A percentile compares a stretch with the other conserved stretches of the same genome.
These are phyloP conservation scores for Columba guinea DNA, from an alignment of 2,797 vertebrate genomes.

Conservation along the genomic window DNA sequence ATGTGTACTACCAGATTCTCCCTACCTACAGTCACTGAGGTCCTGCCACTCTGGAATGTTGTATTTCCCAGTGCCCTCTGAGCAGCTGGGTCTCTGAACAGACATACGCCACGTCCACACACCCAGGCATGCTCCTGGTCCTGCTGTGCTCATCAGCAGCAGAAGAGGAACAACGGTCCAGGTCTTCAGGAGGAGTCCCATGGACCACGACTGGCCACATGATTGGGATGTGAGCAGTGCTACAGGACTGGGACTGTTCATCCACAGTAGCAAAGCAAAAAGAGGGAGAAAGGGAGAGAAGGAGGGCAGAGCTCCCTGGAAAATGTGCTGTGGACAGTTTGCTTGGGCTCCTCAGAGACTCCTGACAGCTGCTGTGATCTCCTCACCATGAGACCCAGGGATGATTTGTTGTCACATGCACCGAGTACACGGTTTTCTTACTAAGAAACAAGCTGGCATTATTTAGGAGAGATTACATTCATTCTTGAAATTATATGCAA, in stretches of 20 bases:
- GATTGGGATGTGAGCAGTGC: rapidly evolving
- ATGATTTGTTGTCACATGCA: background rate
- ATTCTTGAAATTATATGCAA: constrained; percentile 4
- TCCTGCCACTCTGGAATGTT: background rate
- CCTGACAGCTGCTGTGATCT: background rate
- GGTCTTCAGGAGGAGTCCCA: background rate
- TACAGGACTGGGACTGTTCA: background rate
- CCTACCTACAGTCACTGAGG: background rate
- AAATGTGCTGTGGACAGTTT: background rate
- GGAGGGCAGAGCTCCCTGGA: background rate
- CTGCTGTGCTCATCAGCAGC: background rate
- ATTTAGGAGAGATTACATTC: background rate
- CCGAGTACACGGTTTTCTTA: background rate
- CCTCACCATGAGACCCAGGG: background rate
- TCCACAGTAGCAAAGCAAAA: background rate
- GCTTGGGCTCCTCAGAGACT: background rate
- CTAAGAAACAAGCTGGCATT: background rate
- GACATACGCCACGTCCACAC: background rate
- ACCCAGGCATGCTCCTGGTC: background rate
- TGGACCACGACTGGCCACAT: background rate
- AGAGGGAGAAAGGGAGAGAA: background rate
- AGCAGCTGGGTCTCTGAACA: background rate
- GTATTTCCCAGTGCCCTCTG: background rate
- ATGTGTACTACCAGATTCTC: background rate
- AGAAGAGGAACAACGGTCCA: background rate